A percentile compares a stretch with the other conserved stretches of the same genome.
Evolutionary conservation across 2,113 vertebrate genomes (phyloP).

Genomic region (Indri indri): DNA sequence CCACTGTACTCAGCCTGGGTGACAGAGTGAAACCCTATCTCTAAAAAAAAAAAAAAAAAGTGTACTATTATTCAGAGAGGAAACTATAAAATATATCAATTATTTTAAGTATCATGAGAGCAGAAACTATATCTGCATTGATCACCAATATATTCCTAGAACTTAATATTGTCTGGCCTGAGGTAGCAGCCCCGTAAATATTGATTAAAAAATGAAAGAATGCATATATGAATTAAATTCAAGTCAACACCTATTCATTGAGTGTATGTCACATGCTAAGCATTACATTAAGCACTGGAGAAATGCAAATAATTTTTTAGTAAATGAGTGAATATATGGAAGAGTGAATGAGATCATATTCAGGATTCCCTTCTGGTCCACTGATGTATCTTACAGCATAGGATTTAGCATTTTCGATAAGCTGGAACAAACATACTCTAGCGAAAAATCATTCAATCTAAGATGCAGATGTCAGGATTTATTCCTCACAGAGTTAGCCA

Average conservation of each 20-base stretch:
- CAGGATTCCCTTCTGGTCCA: neutral
- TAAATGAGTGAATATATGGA: neutral
- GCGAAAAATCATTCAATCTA: neutral
- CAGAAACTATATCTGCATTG: neutral
- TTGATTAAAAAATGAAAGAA: neutral
- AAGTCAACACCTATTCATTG: neutral
- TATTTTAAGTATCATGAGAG: neutral
- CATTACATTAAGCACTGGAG: neutral
- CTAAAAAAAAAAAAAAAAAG: too few relatives aligned
- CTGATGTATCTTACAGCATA: neutral
- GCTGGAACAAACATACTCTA: neutral
- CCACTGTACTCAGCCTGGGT: too few relatives aligned
- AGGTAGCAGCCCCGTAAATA: neutral
- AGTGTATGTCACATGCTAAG: neutral
- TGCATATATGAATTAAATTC: conserved; percentile 1
- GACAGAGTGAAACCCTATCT: too few relatives aligned
- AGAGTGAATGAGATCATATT: neutral
- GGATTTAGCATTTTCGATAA: neutral
- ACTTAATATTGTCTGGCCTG: neutral
- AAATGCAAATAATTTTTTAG: neutral
- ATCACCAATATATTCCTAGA: neutral
- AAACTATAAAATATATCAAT: neutral
- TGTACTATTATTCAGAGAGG: neutral
- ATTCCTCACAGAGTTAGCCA: neutral
- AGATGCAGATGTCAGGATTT: neutral